Percentiles rank a stretch among this genome's conserved stretches.
phyloP scores from a whole-genome alignment of 2,797 vertebrate species.

The Galaxias olidus region DNA sequence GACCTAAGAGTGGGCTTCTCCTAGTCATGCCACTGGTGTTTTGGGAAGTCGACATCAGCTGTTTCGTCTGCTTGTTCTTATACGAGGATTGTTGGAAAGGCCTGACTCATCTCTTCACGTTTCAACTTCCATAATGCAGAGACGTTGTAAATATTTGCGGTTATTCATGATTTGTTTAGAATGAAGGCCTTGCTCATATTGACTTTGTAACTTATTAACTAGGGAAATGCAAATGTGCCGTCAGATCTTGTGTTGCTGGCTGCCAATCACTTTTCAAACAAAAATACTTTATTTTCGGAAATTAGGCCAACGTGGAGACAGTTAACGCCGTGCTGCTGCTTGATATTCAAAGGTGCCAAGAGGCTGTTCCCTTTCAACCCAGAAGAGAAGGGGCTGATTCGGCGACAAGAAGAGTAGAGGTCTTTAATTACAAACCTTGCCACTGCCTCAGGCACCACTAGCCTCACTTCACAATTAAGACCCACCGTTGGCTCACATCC shows the following conservation, averaged over 20 bases:
- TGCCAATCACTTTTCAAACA: too few species aligned
- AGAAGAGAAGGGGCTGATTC: conserved; percentile 67
- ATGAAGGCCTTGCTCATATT: background rate
- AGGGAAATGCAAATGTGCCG: too few species aligned
- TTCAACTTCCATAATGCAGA: conserved; percentile 59
- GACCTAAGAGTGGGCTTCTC: conserved; percentile 52
- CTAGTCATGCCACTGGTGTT: background rate
- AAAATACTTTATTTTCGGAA: background rate
- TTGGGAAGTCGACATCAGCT: conserved; percentile 24
- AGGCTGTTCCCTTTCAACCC: conserved; percentile 60
- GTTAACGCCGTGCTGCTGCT: conserved; percentile 53
- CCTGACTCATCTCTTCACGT: conserved; percentile 45
- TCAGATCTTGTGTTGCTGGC: too few species aligned
- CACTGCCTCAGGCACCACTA: conserved; percentile 56
- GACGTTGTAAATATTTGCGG: conserved; percentile 64
- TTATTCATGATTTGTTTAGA: conserved; percentile 60
- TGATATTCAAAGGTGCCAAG: conserved; percentile 66
- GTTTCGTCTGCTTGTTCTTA: conserved; percentile 23
- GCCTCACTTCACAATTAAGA: conserved; percentile 70
- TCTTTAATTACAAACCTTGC: conserved; percentile 72
- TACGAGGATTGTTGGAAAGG: conserved; percentile 46
- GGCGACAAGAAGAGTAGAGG: conserved; percentile 71
- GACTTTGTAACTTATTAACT: too few species aligned
- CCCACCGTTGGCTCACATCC: conserved; percentile 56
- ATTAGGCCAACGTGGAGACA: conserved; percentile 18